A percentile compares a stretch with the other conserved stretches of the same genome.
Conservation (phyloP, 37 sponge, comb jelly and placozoan species). For the Diacarnus erythraeanus region DNA sequence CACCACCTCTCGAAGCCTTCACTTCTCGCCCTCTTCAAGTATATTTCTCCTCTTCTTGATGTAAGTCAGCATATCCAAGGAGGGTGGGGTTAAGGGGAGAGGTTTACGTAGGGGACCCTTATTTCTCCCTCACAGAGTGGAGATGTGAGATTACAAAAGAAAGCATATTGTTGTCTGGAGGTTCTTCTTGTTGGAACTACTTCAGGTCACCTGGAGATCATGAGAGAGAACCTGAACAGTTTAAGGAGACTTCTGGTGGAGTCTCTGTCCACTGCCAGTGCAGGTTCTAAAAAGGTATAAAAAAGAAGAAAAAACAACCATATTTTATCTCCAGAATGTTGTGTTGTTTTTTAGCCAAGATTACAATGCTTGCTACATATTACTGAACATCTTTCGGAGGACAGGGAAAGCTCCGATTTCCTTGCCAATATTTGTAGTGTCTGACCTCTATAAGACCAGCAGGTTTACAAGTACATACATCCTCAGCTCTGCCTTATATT, state of each 20-base stretch:
- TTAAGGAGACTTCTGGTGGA: slow-evolving; percentile 42
- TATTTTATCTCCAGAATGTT: no score
- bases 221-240: slow-evolving; percentile 28
- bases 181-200: slow-evolving; percentile 44
- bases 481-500: background rate
- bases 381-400: slow-evolving; percentile 25
- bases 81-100: no score
- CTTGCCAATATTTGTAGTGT: slow-evolving; percentile 42
- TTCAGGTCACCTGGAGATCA: slow-evolving; percentile 40
- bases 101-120: background rate
- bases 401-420: slow-evolving; percentile 32
- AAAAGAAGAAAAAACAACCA: no score
- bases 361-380: slow-evolving; percentile 69
- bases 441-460: no score
- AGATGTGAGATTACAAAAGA: slow-evolving; percentile 74
- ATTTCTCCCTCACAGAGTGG: slow-evolving; percentile 26
- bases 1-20: slow-evolving; percentile 36
- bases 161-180: slow-evolving; percentile 77
- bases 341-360: slow-evolving; percentile 52
- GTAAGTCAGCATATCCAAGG: slow-evolving; percentile 29
- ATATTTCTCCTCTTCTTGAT: slow-evolving; percentile 37
- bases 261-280: slow-evolving; percentile 56
- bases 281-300: slow-evolving; percentile 83
- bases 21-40: slow-evolving; percentile 24
- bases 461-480: background rate